These are phyloP conservation scores for Ammodytes marinus DNA, from an alignment of 2,113 vertebrate species.

Conservation along the genomic window DNA sequence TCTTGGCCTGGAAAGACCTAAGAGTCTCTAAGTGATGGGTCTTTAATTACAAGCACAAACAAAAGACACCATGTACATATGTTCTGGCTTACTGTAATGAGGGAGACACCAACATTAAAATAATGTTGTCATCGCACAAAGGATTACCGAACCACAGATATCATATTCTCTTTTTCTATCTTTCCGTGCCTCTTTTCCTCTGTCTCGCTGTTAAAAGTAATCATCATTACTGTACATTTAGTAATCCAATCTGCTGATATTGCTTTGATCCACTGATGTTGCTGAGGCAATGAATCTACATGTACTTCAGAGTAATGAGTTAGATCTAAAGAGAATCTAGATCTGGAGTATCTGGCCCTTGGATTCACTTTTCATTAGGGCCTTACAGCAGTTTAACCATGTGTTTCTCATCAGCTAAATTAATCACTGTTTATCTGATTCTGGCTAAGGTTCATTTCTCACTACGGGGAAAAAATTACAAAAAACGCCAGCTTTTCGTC, in stretches of 20 bases:
- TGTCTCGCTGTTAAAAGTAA: slow-evolving; percentile 54
- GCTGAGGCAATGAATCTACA: slow-evolving; percentile 48
- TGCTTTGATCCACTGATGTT: slow-evolving; percentile 65
- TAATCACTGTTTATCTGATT: slow-evolving; percentile 68
- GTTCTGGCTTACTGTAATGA: slow-evolving; percentile 74
- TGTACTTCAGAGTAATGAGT: slow-evolving; percentile 63
- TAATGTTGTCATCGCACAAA: slow-evolving; percentile 58
- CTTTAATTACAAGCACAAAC: slow-evolving; percentile 77
- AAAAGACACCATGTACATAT: slow-evolving; percentile 71
- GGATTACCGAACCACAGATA: slow-evolving; percentile 55
- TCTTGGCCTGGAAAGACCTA: slow-evolving; percentile 52
- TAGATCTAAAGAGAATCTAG: slow-evolving; percentile 12
- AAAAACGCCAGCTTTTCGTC: slow-evolving; percentile 10
- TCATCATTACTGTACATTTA: slow-evolving; percentile 66
- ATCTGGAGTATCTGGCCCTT: slow-evolving; percentile 48
- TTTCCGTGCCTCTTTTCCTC: slow-evolving; percentile 17
- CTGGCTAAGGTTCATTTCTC: slow-evolving; percentile 58
- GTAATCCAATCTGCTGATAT: slow-evolving; percentile 67
- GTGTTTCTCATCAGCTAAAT: slow-evolving; percentile 77
- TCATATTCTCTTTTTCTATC: slow-evolving; percentile 48
- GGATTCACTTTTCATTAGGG: slow-evolving; percentile 58
- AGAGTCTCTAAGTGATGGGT: slow-evolving; percentile 65
- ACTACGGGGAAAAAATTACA: slow-evolving; percentile 26
- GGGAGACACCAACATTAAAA: slow-evolving; percentile 63
- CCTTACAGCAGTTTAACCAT: slow-evolving; percentile 57